These are phyloP conservation scores for Adoxophyes honmai DNA, from an alignment of 1,140 invertebrate species.

Conservation along the genomic window DNA sequence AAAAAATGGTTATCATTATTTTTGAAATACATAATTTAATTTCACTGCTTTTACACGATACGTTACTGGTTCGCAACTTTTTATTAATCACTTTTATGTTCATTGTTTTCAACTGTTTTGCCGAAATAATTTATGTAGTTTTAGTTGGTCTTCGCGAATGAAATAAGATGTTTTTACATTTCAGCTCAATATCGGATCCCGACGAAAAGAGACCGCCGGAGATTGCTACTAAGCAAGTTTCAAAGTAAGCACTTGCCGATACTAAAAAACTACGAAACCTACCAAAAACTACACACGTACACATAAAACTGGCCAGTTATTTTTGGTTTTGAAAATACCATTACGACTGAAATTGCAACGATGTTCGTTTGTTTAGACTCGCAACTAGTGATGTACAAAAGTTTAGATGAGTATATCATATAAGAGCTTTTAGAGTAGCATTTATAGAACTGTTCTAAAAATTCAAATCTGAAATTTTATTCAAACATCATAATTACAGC, in stretches of 20 bases:
- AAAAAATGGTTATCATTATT: too few relatives aligned
- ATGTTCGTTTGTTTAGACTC: too few relatives aligned
- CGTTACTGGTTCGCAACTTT: not conserved
- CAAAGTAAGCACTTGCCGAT: not conserved
- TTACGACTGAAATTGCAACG: constrained; percentile 1
- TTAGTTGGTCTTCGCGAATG: constrained; percentile 6
- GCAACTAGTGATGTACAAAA: too few relatives aligned
- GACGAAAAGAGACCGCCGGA: constrained; percentile 1
- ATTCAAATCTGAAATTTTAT: too few relatives aligned
- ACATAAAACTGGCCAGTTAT: not conserved
- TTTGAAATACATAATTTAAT: too few relatives aligned
- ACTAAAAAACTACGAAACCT: not conserved
- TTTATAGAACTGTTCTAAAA: too few relatives aligned
- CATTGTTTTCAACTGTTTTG: not conserved
- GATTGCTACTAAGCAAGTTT: not conserved
- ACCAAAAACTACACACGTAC: not conserved
- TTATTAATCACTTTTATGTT: not conserved
- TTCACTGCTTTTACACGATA: not conserved
- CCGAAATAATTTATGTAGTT: not conserved
- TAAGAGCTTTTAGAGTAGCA: too few relatives aligned
- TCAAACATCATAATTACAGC: too few relatives aligned
- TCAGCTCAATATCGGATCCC: constrained; percentile 7
- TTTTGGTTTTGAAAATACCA: not conserved
- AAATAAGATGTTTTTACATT: constrained; percentile 5
- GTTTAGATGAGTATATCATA: too few relatives aligned